Evolutionary conservation across 2,113 vertebrate species (phyloP), one percentile per base, ranked within the genome.

Genomic region (Scytalopus superciliaris): DNA sequence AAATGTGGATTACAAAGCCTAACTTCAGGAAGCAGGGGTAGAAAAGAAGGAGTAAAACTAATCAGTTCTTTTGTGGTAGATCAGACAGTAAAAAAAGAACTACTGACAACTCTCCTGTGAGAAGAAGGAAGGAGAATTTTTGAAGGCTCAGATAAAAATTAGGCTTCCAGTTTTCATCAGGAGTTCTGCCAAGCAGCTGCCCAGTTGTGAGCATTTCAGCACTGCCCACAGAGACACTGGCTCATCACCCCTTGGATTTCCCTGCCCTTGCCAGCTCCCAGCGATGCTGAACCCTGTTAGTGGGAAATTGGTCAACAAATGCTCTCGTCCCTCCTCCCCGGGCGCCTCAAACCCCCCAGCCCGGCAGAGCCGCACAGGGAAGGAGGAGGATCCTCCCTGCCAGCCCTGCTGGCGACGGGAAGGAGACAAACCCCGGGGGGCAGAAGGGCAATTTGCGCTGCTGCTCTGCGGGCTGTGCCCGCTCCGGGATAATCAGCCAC

Each of bases 401-500:
- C 64, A 92, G 66, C 57, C 59, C 44, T 9, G 12, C 9, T 60
- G 95, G 35, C 14, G 37, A 90, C 55, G 50, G 53, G 25, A 78
- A 63, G 42, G 75, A 53, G 87, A 19, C 45, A 93, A 69, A 74
- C 73, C 31, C 53, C 50, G 66, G 90, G 81, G 94, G 86, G 88
- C 92, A 92, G 88, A 87, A 88, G 73, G 94, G 86, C 92, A 90
- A 64, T 90, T 87, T 93, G 92, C 64, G 17, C 80, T 62, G 44
- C 6, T 82, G 76, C 64, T 60, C 10, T 50, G 90, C 81, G 92
- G 68, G 76, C 0, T 76, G n/a, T 11, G 63, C 30, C 94, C 93
- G 88, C 37, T 6, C 64, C 57, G 88, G 75, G 88, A 88, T 90
- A 96, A 96, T 93, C 84, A 96, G 50, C 85, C 92, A 57, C 90